Percentiles rank a stretch among this genome's conserved stretches.
phyloP scores from a whole-genome alignment of 2,113 vertebrate species.

The Microtus richardsoni region DNA sequence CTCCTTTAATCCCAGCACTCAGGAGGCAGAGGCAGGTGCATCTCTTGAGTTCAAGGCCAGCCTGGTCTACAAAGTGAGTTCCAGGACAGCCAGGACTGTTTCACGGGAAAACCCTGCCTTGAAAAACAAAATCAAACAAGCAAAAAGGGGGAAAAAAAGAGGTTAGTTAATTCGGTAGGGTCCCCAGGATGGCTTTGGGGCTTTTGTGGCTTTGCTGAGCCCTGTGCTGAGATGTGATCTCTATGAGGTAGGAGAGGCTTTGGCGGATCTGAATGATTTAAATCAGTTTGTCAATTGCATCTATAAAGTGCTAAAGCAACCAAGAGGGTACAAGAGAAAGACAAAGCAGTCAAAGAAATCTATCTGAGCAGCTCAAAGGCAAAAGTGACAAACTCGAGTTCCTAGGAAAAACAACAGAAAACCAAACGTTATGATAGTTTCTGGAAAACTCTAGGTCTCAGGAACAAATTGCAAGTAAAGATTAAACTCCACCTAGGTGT shows the following conservation, averaged over 20 bases:
- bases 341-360: not conserved
- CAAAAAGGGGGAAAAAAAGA: not conserved
- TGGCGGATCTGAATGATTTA: not conserved
- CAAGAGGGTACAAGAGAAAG: not conserved
- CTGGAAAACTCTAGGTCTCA: not conserved
- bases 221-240: not conserved
- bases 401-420: not conserved
- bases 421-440: not conserved
- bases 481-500: not conserved
- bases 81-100: too few relatives aligned
- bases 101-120: too few relatives aligned
- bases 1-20: too few relatives aligned
- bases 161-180: not conserved
- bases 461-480: not conserved
- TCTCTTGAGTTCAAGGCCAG: too few relatives aligned
- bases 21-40: too few relatives aligned
- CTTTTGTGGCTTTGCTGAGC: not conserved
- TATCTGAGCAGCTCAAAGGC: not conserved
- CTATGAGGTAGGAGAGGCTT: not conserved
- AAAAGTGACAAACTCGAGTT: not conserved
- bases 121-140: too few relatives aligned
- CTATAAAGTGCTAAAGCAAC: not conserved
- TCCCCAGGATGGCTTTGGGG: fast-evolving
- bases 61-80: too few relatives aligned
- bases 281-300: not conserved